These are phyloP conservation scores for Carassius gibelio DNA, from an alignment of 2,113 vertebrate species.

Conservation along the genomic window DNA sequence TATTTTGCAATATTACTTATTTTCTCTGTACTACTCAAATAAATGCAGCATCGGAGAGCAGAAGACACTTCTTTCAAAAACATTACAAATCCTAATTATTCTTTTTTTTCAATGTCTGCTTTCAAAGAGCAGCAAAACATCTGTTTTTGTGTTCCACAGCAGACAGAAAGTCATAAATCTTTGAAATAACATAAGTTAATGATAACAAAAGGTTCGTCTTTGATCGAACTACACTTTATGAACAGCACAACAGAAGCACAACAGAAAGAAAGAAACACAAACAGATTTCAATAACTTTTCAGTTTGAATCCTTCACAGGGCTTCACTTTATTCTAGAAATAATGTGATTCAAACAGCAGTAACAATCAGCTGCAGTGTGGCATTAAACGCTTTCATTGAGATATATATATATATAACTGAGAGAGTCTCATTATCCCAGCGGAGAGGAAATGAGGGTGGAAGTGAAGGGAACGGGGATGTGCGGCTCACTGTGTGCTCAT, in stretches of 20 bases:
- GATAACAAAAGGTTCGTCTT: not conserved
- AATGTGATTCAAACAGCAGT: not conserved
- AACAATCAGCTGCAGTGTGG: not conserved
- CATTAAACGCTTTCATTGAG: not conserved
- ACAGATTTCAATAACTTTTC: constrained; percentile 11
- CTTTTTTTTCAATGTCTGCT: not conserved
- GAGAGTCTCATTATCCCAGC: constrained; percentile 10
- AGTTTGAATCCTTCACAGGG: not conserved
- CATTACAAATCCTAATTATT: not conserved
- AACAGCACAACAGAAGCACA: not conserved
- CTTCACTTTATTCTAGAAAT: not conserved
- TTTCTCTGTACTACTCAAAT: no score
- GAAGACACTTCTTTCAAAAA: not conserved
- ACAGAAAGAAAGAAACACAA: not conserved
- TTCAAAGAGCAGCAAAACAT: not conserved
- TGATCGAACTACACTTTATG: not conserved
- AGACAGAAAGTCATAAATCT: not conserved
- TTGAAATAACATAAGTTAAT: not conserved
- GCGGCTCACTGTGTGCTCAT: not conserved
- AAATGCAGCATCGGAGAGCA: no score
- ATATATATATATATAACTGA: constrained; percentile 5
- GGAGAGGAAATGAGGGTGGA: not conserved
- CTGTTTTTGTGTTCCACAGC: not conserved
- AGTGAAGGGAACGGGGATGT: not conserved
- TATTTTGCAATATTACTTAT: no score